Percentiles rank a stretch among this genome's conserved stretches.
Conservation (phyloP, 1,140 invertebrate genomes). For the Onthophagus taurus region DNA sequence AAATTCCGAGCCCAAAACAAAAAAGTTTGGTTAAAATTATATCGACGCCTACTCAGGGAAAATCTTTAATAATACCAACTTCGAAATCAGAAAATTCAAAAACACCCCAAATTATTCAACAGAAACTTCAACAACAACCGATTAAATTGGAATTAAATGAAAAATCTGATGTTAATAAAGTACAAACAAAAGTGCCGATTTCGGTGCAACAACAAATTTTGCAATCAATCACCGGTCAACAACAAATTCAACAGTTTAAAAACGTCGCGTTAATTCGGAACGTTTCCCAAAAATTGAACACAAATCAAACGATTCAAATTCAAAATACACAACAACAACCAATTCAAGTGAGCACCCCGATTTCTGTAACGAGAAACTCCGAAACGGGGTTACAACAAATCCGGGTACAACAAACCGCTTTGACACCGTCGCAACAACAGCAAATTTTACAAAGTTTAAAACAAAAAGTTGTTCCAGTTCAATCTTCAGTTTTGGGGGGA, state of each 20-base stretch:
- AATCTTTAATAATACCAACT: conserved; percentile 33
- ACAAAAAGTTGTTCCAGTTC: conserved; percentile 32
- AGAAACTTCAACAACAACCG: conserved; percentile 15
- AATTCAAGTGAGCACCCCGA: conserved; percentile 1
- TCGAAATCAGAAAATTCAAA: conserved; percentile 17
- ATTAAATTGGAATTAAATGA: conserved; percentile 14
- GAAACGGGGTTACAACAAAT: conserved; percentile 1
- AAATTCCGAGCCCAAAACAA: conserved; percentile 16
- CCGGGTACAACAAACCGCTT: conserved; percentile 24
- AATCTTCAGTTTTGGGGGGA: conserved; percentile 23
- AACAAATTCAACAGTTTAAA: conserved; percentile 32
- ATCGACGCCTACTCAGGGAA: conserved; percentile 31
- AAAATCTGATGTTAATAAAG: conserved; percentile 23
- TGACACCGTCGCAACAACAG: conserved; percentile 40
- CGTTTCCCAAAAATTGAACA: conserved; percentile 18
- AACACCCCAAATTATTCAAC: conserved; percentile 23
- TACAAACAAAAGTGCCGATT: conserved; percentile 15
- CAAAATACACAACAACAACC: conserved; percentile 7
- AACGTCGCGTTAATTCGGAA: conserved; percentile 29
- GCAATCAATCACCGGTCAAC: conserved; percentile 29
- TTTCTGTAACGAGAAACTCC: neutral
- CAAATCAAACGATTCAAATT: conserved; percentile 7
- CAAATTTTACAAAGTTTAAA: conserved; percentile 39
- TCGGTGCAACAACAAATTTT: conserved; percentile 27
- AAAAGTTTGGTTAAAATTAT: conserved; percentile 36